Evolutionary conservation across 2,888 invertebrate species (phyloP), one percentile per base, ranked within the genome.

Genomic region (Drosophila anomelani): DNA sequence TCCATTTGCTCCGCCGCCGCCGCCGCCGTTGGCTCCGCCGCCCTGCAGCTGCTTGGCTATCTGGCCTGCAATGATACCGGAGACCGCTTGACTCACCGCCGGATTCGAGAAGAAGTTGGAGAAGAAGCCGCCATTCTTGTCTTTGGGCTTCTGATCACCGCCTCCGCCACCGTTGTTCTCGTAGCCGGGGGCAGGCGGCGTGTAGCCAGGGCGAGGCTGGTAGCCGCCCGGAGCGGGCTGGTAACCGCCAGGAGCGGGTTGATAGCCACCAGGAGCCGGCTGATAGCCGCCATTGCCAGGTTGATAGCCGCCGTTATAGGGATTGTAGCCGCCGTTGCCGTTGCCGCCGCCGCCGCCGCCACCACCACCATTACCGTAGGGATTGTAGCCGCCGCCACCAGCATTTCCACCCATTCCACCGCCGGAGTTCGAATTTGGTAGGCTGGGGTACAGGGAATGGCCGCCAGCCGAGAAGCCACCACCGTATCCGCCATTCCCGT

Each of bases 21-120:
- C 71, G 26, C 17, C 68, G 12, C 90, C 90, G 10, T 92, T 91
- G 2, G 92, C 92, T 13, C 91, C 91, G 9, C 92, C 91, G 2
- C 92, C 92, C 54, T 91, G 89, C 26, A 92, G 78, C 38, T 90
- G 80, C 69, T 92, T 92, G 44, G 91, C 85, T 53, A 92, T 90
- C 85, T 92, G 92, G 47, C 91, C 92, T 53, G 92, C 91, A 85
- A 92, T 91, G 55, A 92, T 86, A 68, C 92, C 92, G 67, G 90
- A 88, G 39, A 92, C 91, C 29, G 92, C 92, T 78, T 92, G 91
- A 88, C 88, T 90, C 54, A 92, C 91, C 64, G 90, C 87, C 69
- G 92, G 92, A 78, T 90, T 92, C 26, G 91, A 91, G 51, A 92
- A 86, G 79, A 92, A 91, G 56, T 85, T 91, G 32, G 92, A 92